These are phyloP conservation scores for Peromyscus californicus DNA, from an alignment of 2,113 vertebrate genomes.

Conservation along the genomic window DNA sequence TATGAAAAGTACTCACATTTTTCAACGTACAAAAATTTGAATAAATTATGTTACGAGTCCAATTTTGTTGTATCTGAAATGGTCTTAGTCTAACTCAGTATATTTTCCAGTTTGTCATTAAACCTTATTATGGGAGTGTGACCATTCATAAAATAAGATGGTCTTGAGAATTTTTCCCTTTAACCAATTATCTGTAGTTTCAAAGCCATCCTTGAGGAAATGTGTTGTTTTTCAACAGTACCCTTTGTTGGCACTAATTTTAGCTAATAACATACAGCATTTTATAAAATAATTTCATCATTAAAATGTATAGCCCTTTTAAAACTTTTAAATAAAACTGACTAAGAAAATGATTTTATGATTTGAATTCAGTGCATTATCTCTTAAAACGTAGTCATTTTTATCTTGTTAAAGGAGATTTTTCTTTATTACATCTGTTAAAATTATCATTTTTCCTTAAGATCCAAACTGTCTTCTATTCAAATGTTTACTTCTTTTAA, in stretches of 20 bases:
- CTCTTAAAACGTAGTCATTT: conserved; percentile 60
- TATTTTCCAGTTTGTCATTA: conserved; percentile 72
- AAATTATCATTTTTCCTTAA: conserved; percentile 17
- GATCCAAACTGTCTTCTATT: conserved; percentile 15
- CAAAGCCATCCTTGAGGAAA: conserved; percentile 54
- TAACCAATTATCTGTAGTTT: conserved; percentile 57
- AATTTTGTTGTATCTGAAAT: conserved; percentile 68
- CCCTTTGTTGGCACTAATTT: conserved; percentile 67
- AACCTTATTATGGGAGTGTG: conserved; percentile 73
- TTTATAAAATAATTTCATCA: conserved; percentile 68
- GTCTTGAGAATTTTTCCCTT: conserved; percentile 60
- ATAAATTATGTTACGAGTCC: conserved; percentile 63
- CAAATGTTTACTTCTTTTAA: conserved; percentile 37
- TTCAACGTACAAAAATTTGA: conserved; percentile 46
- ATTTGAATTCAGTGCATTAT: conserved; percentile 22
- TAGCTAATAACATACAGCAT: conserved; percentile 67
- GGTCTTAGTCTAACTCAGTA: conserved; percentile 57
- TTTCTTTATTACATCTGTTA: conserved; percentile 39
- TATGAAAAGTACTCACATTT: conserved; percentile 15
- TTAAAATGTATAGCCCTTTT: not conserved
- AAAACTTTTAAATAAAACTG: conserved; percentile 53
- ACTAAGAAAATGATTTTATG: conserved; percentile 52
- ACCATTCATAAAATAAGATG: conserved; percentile 69
- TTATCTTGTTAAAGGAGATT: not conserved
- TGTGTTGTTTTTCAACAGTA: conserved; percentile 25